A percentile compares a stretch with the other conserved stretches of the same genome.
These are phyloP conservation scores for Rallus crepitans DNA, from an alignment of 2,797 vertebrate genomes.

Conservation along the genomic window DNA sequence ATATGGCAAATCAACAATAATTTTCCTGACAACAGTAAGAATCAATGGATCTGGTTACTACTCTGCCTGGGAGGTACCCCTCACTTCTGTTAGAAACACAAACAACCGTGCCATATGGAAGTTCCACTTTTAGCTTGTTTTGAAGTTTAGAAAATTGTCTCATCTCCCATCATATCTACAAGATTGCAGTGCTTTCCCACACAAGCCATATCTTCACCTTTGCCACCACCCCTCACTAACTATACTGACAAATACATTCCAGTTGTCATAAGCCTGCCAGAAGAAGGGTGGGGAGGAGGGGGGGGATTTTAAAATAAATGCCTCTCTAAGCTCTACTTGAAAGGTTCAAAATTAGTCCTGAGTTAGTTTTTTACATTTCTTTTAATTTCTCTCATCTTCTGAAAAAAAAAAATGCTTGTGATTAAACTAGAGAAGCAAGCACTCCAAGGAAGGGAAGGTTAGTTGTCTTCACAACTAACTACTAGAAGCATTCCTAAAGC, in stretches of 20 bases:
- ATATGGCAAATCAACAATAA: background rate
- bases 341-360: background rate
- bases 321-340: background rate
- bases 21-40: background rate
- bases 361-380: background rate
- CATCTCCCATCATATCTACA: background rate
- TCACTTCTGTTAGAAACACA: background rate
- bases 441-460: background rate
- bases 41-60: background rate
- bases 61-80: background rate
- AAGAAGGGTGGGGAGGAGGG: background rate
- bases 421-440: background rate
- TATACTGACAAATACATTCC: slow-evolving; percentile 13
- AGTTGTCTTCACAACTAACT: background rate
- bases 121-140: background rate
- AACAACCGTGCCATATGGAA: background rate
- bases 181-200: background rate
- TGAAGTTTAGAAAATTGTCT: background rate
- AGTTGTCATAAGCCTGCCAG: background rate
- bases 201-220: background rate
- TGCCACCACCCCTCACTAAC: background rate
- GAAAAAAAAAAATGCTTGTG: background rate
- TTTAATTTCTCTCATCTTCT: background rate
- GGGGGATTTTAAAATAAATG: background rate
- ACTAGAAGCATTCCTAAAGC: background rate